Conservation (phyloP, 2,797 vertebrate species). For the Hemibagrus guttatus region DNA sequence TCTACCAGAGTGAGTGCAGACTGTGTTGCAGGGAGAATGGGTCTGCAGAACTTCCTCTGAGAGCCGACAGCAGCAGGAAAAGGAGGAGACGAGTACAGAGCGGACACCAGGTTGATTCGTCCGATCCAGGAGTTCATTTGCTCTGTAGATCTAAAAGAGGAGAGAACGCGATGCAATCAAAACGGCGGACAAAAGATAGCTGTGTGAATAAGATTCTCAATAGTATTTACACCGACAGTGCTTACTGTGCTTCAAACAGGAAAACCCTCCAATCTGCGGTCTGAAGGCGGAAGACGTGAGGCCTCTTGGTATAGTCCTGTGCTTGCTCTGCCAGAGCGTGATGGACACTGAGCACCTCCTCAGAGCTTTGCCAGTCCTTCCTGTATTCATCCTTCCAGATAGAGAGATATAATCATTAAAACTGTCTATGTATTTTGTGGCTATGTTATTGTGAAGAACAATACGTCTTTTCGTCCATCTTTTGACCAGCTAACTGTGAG, state of each 20-base stretch:
- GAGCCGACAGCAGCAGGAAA: constrained; percentile 90
- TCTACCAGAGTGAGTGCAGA: constrained; percentile 70
- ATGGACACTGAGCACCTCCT: constrained; percentile 88
- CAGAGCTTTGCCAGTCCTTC: constrained; percentile 67
- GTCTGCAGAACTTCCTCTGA: constrained; percentile 84
- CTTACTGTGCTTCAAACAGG: constrained; percentile 78
- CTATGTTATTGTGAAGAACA: not conserved
- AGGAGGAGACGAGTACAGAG: constrained; percentile 86
- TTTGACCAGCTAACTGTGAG: not conserved
- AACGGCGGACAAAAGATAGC: not conserved
- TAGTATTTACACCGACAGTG: constrained; percentile 23
- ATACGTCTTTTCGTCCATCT: not conserved
- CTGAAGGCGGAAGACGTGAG: constrained; percentile 88
- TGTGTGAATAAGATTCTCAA: not conserved
- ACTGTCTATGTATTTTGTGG: not conserved
- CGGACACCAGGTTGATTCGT: constrained; percentile 87
- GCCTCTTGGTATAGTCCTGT: constrained; percentile 86
- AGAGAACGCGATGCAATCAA: not conserved
- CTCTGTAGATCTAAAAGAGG: constrained; percentile 67
- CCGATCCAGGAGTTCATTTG: constrained; percentile 92
- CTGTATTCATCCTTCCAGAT: constrained; percentile 72
- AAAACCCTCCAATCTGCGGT: constrained; percentile 89
- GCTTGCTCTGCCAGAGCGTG: constrained; percentile 86
- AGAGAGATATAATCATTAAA: not conserved
- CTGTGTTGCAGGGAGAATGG: constrained; percentile 81